Evolutionary conservation across 2,888 invertebrate species (phyloP), one percentile per base, ranked within the genome.

Genomic region (Diogma glabrata): DNA sequence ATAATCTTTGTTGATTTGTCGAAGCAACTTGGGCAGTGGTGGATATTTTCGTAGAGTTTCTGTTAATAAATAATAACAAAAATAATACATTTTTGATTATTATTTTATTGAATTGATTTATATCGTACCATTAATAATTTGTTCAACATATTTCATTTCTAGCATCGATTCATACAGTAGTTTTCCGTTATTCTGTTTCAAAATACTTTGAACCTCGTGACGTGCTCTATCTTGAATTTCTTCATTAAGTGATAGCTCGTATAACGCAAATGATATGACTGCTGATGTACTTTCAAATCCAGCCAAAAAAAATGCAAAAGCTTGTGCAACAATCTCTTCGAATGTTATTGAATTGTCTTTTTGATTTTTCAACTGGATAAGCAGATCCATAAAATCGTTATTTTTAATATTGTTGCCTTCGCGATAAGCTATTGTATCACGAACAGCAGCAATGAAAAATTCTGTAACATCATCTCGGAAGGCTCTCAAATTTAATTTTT

Each of bases 371-470:
- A 78, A 57, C 43, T 77, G 69, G 20, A 75, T 67, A 45, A 78
- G 62, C 2, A 77, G 59, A 56, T 79, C 75, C 48, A 81, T 61
- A 52, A 74, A 76, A 57, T 77, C 73, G 30, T 71, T 71, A 8
- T 75, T 55, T 56, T 64, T 57, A 23, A 67, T 53, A 8, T 64
- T 60, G 47, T 63, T 60, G 53, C 63, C 52, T 51, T 71, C 69
- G 14, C 72, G 60, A 26, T 64, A 60, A 3, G 63, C 61, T 1
- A 73, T 63, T 0, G 69, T 70, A 3, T 70, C 66, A 3, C 60
- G 55, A 0, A 72, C 67, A 33, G 67, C 55, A 7, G 61, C 58
- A 60, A 65, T 57, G n/a, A 64, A 68, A 53, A 65, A 67, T 6
- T 63, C 50, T 1, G 60, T 58, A 2, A 67, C 60, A 12, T 63